Conservation (phyloP, 2,888 invertebrate species). For the Orthosia gothica region DNA sequence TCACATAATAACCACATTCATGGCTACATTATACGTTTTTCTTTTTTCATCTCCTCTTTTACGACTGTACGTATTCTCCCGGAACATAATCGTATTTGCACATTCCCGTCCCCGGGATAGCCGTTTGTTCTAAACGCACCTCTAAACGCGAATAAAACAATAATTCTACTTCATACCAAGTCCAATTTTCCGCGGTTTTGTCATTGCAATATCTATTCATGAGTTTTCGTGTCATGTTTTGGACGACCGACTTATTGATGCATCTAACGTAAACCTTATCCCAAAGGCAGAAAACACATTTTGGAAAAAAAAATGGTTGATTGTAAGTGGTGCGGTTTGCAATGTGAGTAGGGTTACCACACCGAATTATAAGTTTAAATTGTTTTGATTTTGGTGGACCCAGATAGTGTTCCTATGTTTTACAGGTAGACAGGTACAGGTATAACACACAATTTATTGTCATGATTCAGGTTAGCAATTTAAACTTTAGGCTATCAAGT, state of each 20-base stretch:
- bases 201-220: constrained; percentile 88
- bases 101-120: constrained; percentile 38
- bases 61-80: constrained; percentile 28
- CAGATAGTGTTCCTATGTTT: constrained; percentile 41
- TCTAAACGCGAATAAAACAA: constrained; percentile 75
- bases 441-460: constrained; percentile 27
- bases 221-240: constrained; percentile 78
- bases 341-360: constrained; percentile 69
- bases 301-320: neutral
- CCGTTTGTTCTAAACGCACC: constrained; percentile 60
- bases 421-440: constrained; percentile 15
- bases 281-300: neutral
- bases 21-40: neutral
- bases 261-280: constrained; percentile 14
- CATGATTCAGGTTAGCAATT: constrained; percentile 43
- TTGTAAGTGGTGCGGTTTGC: constrained; percentile 5
- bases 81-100: constrained; percentile 48
- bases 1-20: no score
- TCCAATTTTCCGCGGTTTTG: constrained; percentile 87
- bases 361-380: constrained; percentile 61
- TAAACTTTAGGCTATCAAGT: constrained; percentile 28
- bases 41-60: constrained; percentile 33
- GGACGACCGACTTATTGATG: constrained; percentile 31
- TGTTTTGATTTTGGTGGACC: constrained; percentile 58
- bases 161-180: constrained; percentile 74